Conservation (phyloP, 2,888 invertebrate genomes). For the Patella depressa region DNA sequence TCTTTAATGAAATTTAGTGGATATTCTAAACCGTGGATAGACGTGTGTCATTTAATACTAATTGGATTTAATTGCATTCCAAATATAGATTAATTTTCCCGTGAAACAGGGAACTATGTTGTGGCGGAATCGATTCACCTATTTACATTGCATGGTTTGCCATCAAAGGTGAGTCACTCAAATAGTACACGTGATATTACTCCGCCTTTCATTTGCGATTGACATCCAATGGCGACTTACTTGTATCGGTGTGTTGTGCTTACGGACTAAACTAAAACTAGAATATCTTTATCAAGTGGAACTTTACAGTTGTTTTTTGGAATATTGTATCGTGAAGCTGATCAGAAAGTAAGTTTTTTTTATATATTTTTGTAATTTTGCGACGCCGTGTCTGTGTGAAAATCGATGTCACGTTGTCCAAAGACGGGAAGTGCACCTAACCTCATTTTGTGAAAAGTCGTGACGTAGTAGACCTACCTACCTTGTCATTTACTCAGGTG, state of each 20-base stretch:
- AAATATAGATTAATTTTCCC: background rate
- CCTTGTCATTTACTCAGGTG: constrained; percentile 10
- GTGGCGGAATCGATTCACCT: background rate
- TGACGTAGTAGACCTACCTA: background rate
- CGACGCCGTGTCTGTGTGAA: too few species aligned
- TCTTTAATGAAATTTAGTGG: too few species aligned
- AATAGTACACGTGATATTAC: background rate
- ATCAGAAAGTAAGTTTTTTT: background rate
- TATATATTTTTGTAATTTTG: background rate
- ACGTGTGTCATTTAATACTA: too few species aligned
- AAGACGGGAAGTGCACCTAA: background rate
- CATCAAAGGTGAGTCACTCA: background rate
- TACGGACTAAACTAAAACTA: background rate
- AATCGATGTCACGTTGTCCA: background rate
- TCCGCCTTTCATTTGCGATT: constrained; percentile 6
- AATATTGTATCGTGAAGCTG: background rate
- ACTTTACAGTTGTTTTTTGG: background rate
- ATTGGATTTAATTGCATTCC: background rate
- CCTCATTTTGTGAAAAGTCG: background rate
- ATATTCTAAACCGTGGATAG: too few species aligned
- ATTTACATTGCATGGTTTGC: background rate
- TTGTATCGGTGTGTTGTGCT: background rate
- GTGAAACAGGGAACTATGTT: background rate
- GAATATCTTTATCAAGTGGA: too few species aligned
- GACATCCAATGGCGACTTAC: background rate